A percentile compares a stretch with the other conserved stretches of the same genome.
phyloP scores from a whole-genome alignment of 2,113 vertebrate species.

The Guaruba guarouba region DNA sequence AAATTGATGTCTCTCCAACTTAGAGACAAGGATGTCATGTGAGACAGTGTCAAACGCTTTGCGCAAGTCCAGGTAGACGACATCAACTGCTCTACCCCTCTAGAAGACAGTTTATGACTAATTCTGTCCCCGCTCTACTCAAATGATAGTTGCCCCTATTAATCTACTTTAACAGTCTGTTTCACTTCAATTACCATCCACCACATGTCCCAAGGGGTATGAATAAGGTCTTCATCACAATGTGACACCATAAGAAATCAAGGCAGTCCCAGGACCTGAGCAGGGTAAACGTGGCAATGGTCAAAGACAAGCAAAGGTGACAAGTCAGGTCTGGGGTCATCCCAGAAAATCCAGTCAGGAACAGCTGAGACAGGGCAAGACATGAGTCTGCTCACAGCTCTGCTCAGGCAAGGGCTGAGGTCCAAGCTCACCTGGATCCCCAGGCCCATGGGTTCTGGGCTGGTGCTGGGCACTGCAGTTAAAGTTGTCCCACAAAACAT shows the following conservation, averaged over 20 bases:
- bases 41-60: too few species aligned
- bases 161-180: neutral
- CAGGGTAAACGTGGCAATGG: fast-evolving
- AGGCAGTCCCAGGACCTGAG: neutral
- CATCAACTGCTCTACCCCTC: neutral
- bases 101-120: neutral
- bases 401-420: neutral
- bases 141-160: neutral
- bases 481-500: neutral
- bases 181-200: neutral
- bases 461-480: neutral
- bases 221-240: neutral
- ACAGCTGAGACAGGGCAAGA: neutral
- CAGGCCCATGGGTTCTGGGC: fast-evolving
- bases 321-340: neutral
- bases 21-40: too few species aligned
- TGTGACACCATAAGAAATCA: neutral
- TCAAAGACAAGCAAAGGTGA: neutral
- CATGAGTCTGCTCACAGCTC: neutral
- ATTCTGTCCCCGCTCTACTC: neutral
- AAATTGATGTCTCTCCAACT: too few species aligned
- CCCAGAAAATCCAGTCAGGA: neutral
- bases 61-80: too few species aligned
- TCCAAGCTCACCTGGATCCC: neutral
- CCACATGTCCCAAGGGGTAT: neutral